Percentiles rank a stretch among this genome's conserved stretches.
phyloP scores from a whole-genome alignment of 2,797 vertebrate species.

The Malurus leucopterus region DNA sequence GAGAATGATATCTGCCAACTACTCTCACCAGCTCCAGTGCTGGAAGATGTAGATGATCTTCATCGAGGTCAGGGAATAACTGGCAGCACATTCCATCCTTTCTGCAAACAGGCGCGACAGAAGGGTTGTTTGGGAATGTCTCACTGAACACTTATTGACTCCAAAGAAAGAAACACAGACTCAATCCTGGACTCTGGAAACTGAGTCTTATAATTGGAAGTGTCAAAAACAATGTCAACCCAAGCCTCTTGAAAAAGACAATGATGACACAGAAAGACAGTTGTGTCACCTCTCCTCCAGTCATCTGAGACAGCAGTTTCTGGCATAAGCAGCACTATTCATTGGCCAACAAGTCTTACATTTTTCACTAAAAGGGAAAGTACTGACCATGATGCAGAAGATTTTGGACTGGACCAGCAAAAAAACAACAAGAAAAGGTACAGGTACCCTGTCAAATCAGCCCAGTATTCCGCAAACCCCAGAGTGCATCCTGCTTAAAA shows the following conservation, averaged over 20 bases:
- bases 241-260: background rate
- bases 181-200: background rate
- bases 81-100: background rate
- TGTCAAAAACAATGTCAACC: fast-evolving
- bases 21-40: background rate
- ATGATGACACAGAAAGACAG: background rate
- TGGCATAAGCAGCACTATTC: background rate
- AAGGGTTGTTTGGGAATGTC: background rate
- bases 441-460: background rate
- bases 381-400: background rate
- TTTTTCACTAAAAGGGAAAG: background rate
- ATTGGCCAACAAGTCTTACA: fast-evolving
- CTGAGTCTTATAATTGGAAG: background rate
- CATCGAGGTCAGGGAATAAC: background rate
- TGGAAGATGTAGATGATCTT: background rate
- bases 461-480: background rate
- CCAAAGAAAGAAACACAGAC: background rate
- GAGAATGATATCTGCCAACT: background rate
- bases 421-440: background rate
- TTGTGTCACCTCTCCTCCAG: background rate
- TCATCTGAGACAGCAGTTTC: background rate
- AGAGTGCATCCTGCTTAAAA: background rate
- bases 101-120: background rate
- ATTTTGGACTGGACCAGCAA: background rate
- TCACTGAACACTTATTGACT: background rate